Evolutionary conservation across 2,113 vertebrate genomes (phyloP).

Genomic region (Lontra canadensis): DNA sequence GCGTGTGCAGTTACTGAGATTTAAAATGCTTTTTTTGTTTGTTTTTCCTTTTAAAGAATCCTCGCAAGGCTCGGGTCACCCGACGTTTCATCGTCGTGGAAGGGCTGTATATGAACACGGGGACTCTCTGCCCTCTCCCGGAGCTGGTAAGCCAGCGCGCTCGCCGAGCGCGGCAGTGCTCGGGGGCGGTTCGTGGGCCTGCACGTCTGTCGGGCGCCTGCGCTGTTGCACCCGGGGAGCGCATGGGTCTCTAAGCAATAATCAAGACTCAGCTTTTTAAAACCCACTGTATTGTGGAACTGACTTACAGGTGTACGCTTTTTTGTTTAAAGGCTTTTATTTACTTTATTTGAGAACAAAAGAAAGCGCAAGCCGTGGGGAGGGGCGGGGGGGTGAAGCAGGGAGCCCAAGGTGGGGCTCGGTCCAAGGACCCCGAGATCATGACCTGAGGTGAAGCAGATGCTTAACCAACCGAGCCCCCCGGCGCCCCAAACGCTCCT

Average conservation of each 20-base stretch:
- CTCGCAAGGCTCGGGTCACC: slow-evolving; percentile 96
- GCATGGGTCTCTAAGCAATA: neutral
- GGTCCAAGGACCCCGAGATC: neutral
- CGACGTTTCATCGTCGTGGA: slow-evolving; percentile 95
- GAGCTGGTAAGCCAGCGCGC: slow-evolving; percentile 89
- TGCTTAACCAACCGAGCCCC: neutral
- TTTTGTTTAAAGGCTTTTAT: neutral
- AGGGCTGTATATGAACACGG: slow-evolving; percentile 96
- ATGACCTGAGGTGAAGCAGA: neutral
- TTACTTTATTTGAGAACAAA: neutral
- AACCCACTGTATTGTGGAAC: neutral
- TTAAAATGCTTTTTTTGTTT: neutral
- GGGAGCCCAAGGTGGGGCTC: neutral
- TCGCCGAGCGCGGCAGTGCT: neutral
- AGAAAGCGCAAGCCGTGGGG: neutral
- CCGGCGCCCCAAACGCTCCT: neutral
- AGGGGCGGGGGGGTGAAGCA: neutral
- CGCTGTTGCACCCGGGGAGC: neutral
- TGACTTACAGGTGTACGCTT: neutral
- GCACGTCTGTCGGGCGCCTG: neutral
- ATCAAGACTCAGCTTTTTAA: neutral
- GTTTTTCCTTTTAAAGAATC: slow-evolving; percentile 86
- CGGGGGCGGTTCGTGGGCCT: neutral
- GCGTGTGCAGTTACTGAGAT: neutral
- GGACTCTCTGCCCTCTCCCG: slow-evolving; percentile 95